phyloP scores from a whole-genome alignment of 1,140 invertebrate species.

The Elymnias hypermnestra region DNA sequence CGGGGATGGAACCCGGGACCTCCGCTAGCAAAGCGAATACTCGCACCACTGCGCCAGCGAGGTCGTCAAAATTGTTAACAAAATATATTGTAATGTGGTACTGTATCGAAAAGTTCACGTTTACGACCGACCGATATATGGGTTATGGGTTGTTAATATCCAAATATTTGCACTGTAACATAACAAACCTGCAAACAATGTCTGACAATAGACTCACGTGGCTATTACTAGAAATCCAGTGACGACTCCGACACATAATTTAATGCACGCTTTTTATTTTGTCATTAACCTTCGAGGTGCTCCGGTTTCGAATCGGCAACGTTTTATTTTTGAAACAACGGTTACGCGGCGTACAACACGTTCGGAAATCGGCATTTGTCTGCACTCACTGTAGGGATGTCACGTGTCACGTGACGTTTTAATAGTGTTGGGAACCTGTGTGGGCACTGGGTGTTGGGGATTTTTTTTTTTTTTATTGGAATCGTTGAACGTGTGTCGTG shows the following conservation, averaged over 20 bases:
- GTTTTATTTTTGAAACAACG: conserved; percentile 73
- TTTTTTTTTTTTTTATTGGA: no score
- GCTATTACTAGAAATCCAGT: conserved; percentile 33
- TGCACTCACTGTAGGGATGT: conserved; percentile 34
- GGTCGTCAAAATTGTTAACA: no score
- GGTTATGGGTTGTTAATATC: neutral
- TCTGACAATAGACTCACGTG: conserved; percentile 40
- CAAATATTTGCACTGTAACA: conserved; percentile 1
- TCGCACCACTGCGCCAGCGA: no score
- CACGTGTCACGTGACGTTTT: conserved; percentile 17
- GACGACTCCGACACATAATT: conserved; percentile 52
- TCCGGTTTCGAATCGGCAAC: conserved; percentile 69
- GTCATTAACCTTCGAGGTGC: conserved; percentile 72
- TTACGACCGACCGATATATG: conserved; percentile 8
- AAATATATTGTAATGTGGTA: no score
- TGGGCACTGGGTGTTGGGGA: no score
- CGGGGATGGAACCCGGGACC: no score
- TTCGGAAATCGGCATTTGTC: conserved; percentile 30
- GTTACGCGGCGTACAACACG: conserved; percentile 55
- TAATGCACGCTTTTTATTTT: conserved; percentile 70
- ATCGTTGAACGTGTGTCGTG: no score
- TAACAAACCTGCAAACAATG: conserved; percentile 10
- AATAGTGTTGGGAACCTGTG: no score
- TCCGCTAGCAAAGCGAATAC: no score
- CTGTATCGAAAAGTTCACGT: no score